Conservation (phyloP, 2,113 vertebrate species). For the Nematolebias whitei region DNA sequence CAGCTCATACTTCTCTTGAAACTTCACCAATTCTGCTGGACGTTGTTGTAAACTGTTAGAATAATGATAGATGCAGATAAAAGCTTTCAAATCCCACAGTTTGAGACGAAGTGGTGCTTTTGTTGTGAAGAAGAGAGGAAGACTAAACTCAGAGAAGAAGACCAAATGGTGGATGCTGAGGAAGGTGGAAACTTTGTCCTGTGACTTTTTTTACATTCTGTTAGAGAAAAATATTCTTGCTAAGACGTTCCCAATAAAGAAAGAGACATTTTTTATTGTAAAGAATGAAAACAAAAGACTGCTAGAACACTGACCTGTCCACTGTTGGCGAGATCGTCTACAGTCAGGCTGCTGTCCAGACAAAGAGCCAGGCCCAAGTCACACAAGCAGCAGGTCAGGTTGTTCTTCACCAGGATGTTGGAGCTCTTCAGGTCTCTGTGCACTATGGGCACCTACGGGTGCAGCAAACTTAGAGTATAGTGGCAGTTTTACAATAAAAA, state of each 20-base stretch:
- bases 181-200: no score
- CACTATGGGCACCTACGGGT: conserved; percentile 83
- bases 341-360: conserved; percentile 89
- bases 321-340: conserved; percentile 95
- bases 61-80: background rate
- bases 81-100: background rate
- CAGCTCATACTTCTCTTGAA: no score
- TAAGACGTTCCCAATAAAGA: no score
- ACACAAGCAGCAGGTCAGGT: conserved; percentile 94
- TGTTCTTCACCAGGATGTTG: conserved; percentile 93
- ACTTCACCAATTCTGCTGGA: background rate
- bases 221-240: no score
- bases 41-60: no score
- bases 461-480: background rate
- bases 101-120: background rate
- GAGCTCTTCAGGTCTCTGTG: conserved; percentile 98
- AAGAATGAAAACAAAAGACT: background rate
- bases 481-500: background rate
- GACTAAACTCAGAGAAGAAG: no score
- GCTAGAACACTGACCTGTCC: conserved; percentile 85
- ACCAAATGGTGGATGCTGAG: no score
- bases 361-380: conserved; percentile 95
- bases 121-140: no score
- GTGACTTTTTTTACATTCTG: no score
- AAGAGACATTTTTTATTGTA: no score